These are phyloP conservation scores for Polyploca ridens DNA, from an alignment of 2,888 invertebrate genomes.

Conservation along the genomic window DNA sequence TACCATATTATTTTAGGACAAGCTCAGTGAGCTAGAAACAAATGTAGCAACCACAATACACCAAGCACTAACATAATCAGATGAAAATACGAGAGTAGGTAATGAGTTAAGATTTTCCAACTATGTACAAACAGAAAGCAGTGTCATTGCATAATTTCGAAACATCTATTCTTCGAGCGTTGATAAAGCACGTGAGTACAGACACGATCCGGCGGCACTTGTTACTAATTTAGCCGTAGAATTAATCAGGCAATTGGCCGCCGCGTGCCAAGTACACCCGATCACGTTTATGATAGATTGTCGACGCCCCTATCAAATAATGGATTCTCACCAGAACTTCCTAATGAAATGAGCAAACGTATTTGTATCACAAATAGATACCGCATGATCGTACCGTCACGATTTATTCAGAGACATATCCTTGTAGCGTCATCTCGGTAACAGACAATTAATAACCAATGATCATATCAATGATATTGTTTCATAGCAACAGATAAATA, in stretches of 20 bases:
- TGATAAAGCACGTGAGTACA: slow-evolving; percentile 27
- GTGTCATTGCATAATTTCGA: slow-evolving; percentile 6
- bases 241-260: slow-evolving; percentile 55
- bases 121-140: neutral
- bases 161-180: slow-evolving; percentile 15
- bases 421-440: slow-evolving; percentile 2
- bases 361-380: slow-evolving; percentile 17
- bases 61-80: neutral
- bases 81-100: neutral
- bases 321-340: slow-evolving; percentile 33
- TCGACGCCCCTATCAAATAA: slow-evolving; percentile 35
- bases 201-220: slow-evolving; percentile 8
- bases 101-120: neutral
- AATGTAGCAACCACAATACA: neutral
- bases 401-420: slow-evolving; percentile 13
- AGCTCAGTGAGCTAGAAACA: neutral
- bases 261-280: slow-evolving; percentile 57
- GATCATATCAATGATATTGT: slow-evolving; percentile 7
- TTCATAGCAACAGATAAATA: slow-evolving; percentile 8
- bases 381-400: neutral
- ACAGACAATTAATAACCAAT: neutral
- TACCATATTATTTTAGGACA: too few species aligned
- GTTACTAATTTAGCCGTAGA: slow-evolving; percentile 46
- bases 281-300: slow-evolving; percentile 57
- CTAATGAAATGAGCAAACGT: slow-evolving; percentile 28